These are phyloP conservation scores for Idaea dimidiata DNA, from an alignment of 2,888 invertebrate genomes.

Conservation along the genomic window DNA sequence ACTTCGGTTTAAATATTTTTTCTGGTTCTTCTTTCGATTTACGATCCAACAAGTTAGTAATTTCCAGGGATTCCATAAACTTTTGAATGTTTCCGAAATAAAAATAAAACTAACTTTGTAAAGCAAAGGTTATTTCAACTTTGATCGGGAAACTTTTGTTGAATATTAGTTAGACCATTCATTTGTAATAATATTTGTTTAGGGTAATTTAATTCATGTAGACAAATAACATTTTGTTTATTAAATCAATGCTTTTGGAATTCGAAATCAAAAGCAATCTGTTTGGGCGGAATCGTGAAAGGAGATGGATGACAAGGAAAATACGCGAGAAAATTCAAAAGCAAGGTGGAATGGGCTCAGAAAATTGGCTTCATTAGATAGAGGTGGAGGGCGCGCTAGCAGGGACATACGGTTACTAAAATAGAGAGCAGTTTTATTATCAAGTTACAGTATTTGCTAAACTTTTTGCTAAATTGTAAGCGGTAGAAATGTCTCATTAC, in stretches of 20 bases:
- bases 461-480: too few species aligned
- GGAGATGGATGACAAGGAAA: slow-evolving; percentile 76
- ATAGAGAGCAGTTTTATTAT: background rate
- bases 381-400: slow-evolving; percentile 51
- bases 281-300: slow-evolving; percentile 66
- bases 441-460: background rate
- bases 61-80: background rate
- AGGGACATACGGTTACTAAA: slow-evolving; percentile 42
- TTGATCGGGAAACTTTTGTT: background rate
- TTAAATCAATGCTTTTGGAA: slow-evolving; percentile 69
- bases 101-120: background rate
- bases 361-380: slow-evolving; percentile 80
- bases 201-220: slow-evolving; percentile 5
- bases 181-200: background rate
- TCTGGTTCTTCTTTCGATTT: background rate
- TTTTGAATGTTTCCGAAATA: background rate
- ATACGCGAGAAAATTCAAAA: slow-evolving; percentile 75
- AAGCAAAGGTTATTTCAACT: background rate
- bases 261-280: slow-evolving; percentile 77
- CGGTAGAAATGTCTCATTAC: too few species aligned
- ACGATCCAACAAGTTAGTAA: background rate
- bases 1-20: background rate
- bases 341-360: slow-evolving; percentile 67
- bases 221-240: slow-evolving; percentile 49
- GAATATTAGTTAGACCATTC: background rate